A percentile compares a stretch with the other conserved stretches of the same genome.
Evolutionary conservation across 2,888 invertebrate genomes (phyloP).

Genomic region (Corbicula japonica): DNA sequence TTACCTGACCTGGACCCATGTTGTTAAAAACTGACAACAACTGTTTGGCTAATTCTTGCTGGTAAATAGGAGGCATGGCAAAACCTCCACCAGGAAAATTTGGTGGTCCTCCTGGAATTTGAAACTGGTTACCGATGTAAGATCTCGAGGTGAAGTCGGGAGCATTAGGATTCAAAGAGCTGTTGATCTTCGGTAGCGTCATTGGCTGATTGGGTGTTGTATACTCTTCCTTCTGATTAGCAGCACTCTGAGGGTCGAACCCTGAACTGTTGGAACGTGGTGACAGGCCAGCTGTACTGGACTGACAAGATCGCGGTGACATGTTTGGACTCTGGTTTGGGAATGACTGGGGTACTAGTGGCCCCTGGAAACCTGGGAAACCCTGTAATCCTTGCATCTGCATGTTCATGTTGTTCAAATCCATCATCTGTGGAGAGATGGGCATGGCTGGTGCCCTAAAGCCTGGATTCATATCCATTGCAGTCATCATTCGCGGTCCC

Average conservation of each 20-base stretch:
- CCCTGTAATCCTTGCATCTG: slow-evolving; percentile 49
- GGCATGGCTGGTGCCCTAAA: slow-evolving; percentile 40
- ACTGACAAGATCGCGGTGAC: slow-evolving; percentile 75
- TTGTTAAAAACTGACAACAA: slow-evolving; percentile 61
- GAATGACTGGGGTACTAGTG: slow-evolving; percentile 80
- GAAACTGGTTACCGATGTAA: slow-evolving; percentile 11
- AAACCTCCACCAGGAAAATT: slow-evolving; percentile 47
- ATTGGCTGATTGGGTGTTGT: slow-evolving; percentile 85
- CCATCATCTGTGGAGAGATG: slow-evolving; percentile 54
- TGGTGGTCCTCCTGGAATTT: slow-evolving; percentile 33
- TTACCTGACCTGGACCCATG: slow-evolving; percentile 47
- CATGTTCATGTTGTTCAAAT: slow-evolving; percentile 60
- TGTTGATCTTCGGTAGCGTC: slow-evolving; percentile 86
- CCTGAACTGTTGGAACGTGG: slow-evolving; percentile 66
- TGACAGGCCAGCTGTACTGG: slow-evolving; percentile 64
- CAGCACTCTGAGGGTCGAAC: slow-evolving; percentile 57
- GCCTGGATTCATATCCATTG: slow-evolving; percentile 62
- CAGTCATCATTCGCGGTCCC: slow-evolving; percentile 65
- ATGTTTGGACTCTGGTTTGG: slow-evolving; percentile 71
- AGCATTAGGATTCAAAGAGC: slow-evolving; percentile 92
- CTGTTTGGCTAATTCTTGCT: slow-evolving; percentile 73
- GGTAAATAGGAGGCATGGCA: slow-evolving; percentile 70
- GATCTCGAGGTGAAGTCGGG: slow-evolving; percentile 90
- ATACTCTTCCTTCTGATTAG: slow-evolving; percentile 83
- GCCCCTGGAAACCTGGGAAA: slow-evolving; percentile 42